Percentiles rank a stretch among this genome's conserved stretches.
Conservation (phyloP, 2,888 invertebrate genomes). For the Ectemnius lituratus region DNA sequence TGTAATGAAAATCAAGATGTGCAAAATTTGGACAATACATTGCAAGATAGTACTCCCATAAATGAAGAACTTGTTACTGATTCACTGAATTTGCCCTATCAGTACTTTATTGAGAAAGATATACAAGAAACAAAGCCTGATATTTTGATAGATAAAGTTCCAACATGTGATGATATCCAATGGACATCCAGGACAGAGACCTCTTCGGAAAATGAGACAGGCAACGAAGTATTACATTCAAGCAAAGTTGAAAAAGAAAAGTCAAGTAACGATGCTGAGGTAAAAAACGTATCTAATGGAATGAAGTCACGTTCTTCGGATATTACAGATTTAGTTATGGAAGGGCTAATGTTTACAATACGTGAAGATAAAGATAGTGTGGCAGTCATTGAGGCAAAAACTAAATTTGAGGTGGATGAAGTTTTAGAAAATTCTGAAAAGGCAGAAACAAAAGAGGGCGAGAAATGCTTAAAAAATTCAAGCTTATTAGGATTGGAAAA, state of each 20-base stretch:
- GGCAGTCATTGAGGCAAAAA: conserved; percentile 73
- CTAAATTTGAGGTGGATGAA: conserved; percentile 73
- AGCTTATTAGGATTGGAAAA: conserved; percentile 72
- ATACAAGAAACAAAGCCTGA: conserved; percentile 58
- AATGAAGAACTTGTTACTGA: conserved; percentile 46
- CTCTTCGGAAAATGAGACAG: neutral
- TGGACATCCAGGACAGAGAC: neutral
- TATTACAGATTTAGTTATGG: conserved; percentile 76
- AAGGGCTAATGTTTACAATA: conserved; percentile 76
- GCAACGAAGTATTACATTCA: neutral
- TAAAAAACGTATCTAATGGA: conserved; percentile 20
- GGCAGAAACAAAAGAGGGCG: conserved; percentile 71
- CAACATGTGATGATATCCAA: too few species aligned
- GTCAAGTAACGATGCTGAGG: conserved; percentile 15
- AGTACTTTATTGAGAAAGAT: conserved; percentile 71
- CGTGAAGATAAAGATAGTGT: conserved; percentile 71
- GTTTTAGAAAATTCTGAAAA: conserved; percentile 76
- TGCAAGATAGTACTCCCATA: neutral
- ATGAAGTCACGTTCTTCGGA: conserved; percentile 66
- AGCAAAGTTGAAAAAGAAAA: conserved; percentile 21
- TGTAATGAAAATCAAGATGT: neutral
- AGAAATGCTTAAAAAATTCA: conserved; percentile 72
- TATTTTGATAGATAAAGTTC: neutral
- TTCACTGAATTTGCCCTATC: conserved; percentile 68
- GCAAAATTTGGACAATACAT: conserved; percentile 3